Percentiles rank a stretch among this genome's conserved stretches.
These are phyloP conservation scores for Bombus cullumanus DNA, from an alignment of 1,140 invertebrate genomes.

Conservation along the genomic window DNA sequence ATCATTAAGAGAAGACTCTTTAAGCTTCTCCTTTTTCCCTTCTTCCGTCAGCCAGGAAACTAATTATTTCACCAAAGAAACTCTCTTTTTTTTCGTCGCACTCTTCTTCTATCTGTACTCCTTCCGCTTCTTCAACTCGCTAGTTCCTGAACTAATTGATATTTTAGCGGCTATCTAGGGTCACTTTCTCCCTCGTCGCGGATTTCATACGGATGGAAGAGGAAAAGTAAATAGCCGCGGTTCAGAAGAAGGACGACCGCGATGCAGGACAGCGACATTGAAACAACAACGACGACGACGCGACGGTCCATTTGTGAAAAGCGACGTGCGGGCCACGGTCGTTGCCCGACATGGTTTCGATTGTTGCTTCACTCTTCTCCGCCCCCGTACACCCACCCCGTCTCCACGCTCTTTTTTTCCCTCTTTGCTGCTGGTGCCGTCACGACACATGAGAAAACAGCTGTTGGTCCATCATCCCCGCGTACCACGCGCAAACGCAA, in stretches of 20 bases:
- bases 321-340: slow-evolving; percentile 61
- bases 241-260: slow-evolving; percentile 24
- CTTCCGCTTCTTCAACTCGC: neutral
- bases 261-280: slow-evolving; percentile 61
- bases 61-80: slow-evolving; percentile 46
- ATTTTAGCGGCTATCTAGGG: neutral
- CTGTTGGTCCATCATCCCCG: slow-evolving; percentile 63
- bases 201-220: neutral
- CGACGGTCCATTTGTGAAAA: slow-evolving; percentile 52
- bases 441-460: slow-evolving; percentile 70
- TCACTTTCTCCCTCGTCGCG: neutral
- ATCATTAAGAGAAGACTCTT: slow-evolving; percentile 31
- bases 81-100: neutral
- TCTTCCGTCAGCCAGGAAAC: neutral
- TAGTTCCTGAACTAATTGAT: slow-evolving; percentile 19
- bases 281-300: slow-evolving; percentile 62
- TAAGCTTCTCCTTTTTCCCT: neutral
- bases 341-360: slow-evolving; percentile 70
- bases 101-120: too few relatives aligned
- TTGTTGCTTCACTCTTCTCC: slow-evolving; percentile 67
- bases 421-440: slow-evolving; percentile 47
- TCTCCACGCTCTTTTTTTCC: slow-evolving; percentile 57
- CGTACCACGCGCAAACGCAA: slow-evolving; percentile 51
- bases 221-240: slow-evolving; percentile 14
- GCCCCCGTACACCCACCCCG: slow-evolving; percentile 31